Conservation (phyloP, 2,888 invertebrate species). For the Melieria picta region DNA sequence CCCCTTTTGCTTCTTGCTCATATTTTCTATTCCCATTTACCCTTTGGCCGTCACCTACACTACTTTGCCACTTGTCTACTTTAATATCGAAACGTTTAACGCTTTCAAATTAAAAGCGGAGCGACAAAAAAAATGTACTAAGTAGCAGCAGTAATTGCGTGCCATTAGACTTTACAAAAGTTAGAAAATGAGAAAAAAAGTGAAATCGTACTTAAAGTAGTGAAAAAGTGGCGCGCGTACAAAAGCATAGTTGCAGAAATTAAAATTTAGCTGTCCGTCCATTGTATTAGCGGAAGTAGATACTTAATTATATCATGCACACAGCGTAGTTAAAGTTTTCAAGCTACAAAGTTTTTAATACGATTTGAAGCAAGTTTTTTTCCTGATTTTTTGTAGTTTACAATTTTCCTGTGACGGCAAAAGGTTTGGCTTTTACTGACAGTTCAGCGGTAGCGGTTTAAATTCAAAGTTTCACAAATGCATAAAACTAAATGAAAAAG, state of each 20-base stretch:
- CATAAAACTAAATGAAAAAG: no score
- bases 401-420: no score
- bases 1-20: no score
- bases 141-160: neutral
- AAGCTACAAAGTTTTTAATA: constrained; percentile 21
- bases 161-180: neutral
- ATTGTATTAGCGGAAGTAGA: constrained; percentile 8
- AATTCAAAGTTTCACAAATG: no score
- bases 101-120: neutral
- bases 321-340: constrained; percentile 2
- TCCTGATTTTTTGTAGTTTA: no score
- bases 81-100: neutral
- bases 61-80: no score
- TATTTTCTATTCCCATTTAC: no score
- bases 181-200: neutral
- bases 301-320: constrained; percentile 27
- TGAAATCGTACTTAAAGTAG: neutral
- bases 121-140: neutral
- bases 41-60: no score
- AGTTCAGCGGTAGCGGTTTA: no score
- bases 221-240: neutral
- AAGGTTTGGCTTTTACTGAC: no score
- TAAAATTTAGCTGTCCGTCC: constrained; percentile 19
- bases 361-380: constrained; percentile 14
- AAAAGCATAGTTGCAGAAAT: constrained; percentile 14